phyloP scores from a whole-genome alignment of 2,888 invertebrate genomes.

The Prenolepis imparis region DNA sequence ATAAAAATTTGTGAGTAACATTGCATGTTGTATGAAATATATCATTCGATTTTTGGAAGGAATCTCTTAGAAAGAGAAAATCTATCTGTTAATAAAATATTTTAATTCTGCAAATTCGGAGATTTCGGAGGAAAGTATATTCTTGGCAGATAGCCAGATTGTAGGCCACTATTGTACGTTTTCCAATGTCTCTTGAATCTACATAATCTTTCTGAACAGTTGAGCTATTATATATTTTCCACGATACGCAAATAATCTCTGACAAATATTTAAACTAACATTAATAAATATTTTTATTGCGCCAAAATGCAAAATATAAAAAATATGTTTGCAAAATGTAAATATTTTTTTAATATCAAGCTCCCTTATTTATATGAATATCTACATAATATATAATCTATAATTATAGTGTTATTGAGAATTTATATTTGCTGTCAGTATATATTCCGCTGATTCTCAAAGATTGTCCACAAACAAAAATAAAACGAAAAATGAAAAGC shows the following conservation, averaged over 20 bases:
- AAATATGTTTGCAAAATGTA: slow-evolving; percentile 19
- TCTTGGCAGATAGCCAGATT: neutral
- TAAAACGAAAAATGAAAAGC: slow-evolving; percentile 21
- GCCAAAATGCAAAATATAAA: neutral
- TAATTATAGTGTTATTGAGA: slow-evolving; percentile 3
- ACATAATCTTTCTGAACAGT: slow-evolving; percentile 10
- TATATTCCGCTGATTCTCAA: slow-evolving; percentile 30
- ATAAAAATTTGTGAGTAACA: slow-evolving; percentile 14
- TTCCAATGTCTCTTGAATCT: neutral
- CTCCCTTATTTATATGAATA: slow-evolving; percentile 11
- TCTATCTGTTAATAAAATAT: slow-evolving; percentile 39
- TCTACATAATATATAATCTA: neutral
- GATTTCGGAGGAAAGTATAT: neutral
- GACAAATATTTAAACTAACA: slow-evolving; percentile 6
- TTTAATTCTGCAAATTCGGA: slow-evolving; percentile 7
- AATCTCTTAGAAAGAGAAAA: slow-evolving; percentile 4
- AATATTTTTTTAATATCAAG: slow-evolving; percentile 27
- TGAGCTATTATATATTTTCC: neutral
- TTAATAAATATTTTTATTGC: slow-evolving; percentile 30
- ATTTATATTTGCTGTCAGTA: slow-evolving; percentile 13
- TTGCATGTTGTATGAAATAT: slow-evolving; percentile 6
- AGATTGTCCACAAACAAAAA: neutral
- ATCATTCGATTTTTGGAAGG: neutral
- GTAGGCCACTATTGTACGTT: slow-evolving; percentile 15
- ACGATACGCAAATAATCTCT: neutral